phyloP scores from a whole-genome alignment of 1,140 invertebrate species.

The Achroia grisella region DNA sequence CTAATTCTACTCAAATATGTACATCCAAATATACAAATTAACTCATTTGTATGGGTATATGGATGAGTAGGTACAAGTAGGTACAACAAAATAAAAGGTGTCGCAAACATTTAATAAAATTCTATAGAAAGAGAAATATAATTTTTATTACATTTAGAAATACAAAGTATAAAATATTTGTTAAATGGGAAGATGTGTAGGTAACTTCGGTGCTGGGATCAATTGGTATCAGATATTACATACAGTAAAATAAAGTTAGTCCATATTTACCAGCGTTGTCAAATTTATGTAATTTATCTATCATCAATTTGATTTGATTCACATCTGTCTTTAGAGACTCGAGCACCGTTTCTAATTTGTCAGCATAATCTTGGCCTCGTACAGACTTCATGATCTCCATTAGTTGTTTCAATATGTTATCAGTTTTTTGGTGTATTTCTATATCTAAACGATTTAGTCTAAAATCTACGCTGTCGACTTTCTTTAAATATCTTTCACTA shows the following conservation, averaged over 20 bases:
- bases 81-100: too few species aligned
- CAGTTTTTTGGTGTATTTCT: conserved; percentile 60
- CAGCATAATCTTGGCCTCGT: conserved; percentile 16
- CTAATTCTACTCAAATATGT: too few species aligned
- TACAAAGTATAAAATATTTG: too few species aligned
- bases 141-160: too few species aligned
- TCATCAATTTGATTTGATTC: conserved; percentile 25
- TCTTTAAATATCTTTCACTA: conserved; percentile 59
- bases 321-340: conserved; percentile 33
- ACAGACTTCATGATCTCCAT: conserved; percentile 35
- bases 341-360: conserved; percentile 32
- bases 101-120: too few species aligned
- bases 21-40: too few species aligned
- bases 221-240: too few species aligned
- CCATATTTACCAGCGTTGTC: conserved; percentile 8
- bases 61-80: too few species aligned
- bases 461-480: conserved; percentile 58
- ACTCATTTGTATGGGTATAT: too few species aligned
- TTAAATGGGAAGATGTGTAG: too few species aligned
- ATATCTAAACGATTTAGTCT: conserved; percentile 57
- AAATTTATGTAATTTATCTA: conserved; percentile 24
- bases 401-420: conserved; percentile 47
- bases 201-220: too few species aligned
- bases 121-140: too few species aligned
- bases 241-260: not conserved